Conservation (phyloP, 2,113 vertebrate species). For the Grallaria varia region DNA sequence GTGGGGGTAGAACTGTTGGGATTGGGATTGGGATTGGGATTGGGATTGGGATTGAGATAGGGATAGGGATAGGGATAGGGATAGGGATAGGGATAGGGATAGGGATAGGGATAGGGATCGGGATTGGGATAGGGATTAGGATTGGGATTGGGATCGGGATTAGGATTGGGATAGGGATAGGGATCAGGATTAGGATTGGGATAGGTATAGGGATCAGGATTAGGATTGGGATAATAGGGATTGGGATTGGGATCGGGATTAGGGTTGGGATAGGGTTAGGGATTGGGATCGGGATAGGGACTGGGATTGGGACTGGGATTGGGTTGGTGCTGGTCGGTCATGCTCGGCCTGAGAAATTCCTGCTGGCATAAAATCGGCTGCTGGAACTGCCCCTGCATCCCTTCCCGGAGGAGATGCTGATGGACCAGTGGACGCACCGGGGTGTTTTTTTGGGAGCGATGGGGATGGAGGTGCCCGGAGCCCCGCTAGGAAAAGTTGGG, state of each 20-base stretch:
- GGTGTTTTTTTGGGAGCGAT: background rate
- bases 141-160: background rate
- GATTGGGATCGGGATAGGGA: background rate
- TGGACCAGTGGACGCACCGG: rapidly evolving
- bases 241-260: background rate
- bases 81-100: rapidly evolving
- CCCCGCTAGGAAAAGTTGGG: constrained; percentile 36
- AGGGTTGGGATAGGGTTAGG: no score
- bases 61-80: background rate
- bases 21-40: background rate
- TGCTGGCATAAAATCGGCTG: background rate
- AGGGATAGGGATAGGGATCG: rapidly evolving
- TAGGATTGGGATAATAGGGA: rapidly evolving
- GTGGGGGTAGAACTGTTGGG: background rate
- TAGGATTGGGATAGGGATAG: no score
- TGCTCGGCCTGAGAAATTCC: background rate
- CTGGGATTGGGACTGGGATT: rapidly evolving
- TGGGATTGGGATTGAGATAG: rapidly evolving
- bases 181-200: background rate
- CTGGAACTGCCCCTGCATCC: background rate
- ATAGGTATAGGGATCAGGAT: rapidly evolving
- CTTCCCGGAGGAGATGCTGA: background rate
- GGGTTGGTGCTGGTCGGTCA: rapidly evolving
- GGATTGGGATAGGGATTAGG: background rate
- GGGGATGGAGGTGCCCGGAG: background rate